Evolutionary conservation across 2,113 vertebrate genomes (phyloP), one percentile per base, ranked within the genome.

Genomic region (Xiphophorus maculatus): DNA sequence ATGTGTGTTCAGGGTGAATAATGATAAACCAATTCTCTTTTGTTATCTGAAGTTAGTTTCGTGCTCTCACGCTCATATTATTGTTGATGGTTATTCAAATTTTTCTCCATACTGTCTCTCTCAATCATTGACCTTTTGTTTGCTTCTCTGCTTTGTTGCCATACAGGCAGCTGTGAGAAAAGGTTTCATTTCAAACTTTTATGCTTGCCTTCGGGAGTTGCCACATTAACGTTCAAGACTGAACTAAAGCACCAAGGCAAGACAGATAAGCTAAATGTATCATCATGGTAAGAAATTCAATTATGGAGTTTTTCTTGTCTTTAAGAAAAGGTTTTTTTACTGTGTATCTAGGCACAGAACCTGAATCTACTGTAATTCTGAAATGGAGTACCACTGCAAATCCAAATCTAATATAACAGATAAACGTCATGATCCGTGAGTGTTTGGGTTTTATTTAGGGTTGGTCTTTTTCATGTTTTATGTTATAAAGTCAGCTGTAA

Each of bases 81-180:
- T 22, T 61, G 12, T 10, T 27, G 9, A 4, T 22, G 29, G 10
- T 37, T 67, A 44, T 58, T 81, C 29, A 22, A 1, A 33, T 14
- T 69, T 42, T 60, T 80, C 63, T 27, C 12, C 19, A 64, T 6
- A 65, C 51, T 64, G 3, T 86, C 40, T 69, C 0, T 2, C 8
- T 66, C 32, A 73, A 48, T 70, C 61, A 42, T 12, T 70, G 69
- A 58, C 63, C 74, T 82, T 37, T 73, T 78, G 62, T 79, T 68
- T 79, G 37, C 30, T 28, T 76, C 25, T 29, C 4, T 63, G 32
- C 64, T 83, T 76, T 44, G 40, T 69, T 61, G n/a, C 25, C 14
- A 62, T 40, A 27, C 74, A 83, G 69, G 81, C 80, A 74, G 5
- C 40, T 76, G 25, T 51, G 14, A 51, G 44, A 75, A 70, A 60